These are phyloP conservation scores for Hydrophis major DNA, from an alignment of 2,797 vertebrate species.

Conservation along the genomic window DNA sequence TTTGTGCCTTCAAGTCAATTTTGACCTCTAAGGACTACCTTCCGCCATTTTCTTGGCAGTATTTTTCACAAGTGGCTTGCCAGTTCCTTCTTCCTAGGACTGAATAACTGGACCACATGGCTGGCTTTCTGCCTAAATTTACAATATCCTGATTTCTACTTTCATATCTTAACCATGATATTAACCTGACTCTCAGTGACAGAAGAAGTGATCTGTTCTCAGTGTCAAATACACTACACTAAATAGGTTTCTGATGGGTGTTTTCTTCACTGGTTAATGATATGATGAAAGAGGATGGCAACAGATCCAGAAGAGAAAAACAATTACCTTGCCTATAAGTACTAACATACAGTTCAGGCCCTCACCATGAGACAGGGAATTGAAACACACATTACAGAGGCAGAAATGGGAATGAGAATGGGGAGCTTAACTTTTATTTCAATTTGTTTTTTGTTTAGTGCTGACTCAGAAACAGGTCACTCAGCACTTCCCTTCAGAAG, in stretches of 20 bases:
- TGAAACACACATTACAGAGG: background rate
- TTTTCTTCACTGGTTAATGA: background rate
- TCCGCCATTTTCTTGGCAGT: background rate
- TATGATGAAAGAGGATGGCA: background rate
- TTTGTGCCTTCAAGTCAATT: background rate
- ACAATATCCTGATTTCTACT: background rate
- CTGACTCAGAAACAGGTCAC: background rate
- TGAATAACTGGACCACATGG: background rate
- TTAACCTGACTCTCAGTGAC: background rate
- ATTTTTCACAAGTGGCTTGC: background rate
- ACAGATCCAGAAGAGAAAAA: background rate
- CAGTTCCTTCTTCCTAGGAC: background rate
- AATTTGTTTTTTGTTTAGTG: background rate
- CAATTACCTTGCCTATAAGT: background rate
- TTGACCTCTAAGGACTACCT: background rate
- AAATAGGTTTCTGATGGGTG: background rate
- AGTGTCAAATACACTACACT: background rate
- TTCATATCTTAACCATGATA: background rate
- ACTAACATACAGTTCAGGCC: background rate
- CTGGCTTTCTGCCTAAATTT: background rate
- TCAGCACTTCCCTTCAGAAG: background rate
- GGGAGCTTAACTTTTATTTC: background rate
- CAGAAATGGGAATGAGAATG: background rate
- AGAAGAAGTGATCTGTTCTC: background rate
- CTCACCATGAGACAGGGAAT: background rate